Base-by-base conservation (phyloP, 1,140 invertebrate species). In the Sycobia sp. region DNA sequence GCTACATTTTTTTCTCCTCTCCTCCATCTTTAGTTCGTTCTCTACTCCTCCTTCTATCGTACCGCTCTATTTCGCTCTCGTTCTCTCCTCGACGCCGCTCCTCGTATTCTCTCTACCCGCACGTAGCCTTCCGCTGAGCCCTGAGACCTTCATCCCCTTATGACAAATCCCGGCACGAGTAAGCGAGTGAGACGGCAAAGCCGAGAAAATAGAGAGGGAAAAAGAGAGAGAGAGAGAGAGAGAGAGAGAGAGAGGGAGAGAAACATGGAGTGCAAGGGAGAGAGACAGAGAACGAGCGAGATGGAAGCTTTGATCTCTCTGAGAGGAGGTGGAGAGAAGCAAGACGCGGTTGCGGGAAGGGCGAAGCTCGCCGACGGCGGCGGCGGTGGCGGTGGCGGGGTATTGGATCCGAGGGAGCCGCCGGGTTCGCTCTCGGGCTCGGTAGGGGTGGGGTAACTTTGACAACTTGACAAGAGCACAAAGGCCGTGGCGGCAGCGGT, bases 401-500 rank as follows among this genome's bases (percentile, higher is more conserved):
- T 76, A 80, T 80, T 81, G 77, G 78, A 76, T 75, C 72, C 65
- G 63, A n/a, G n/a, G n/a, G 29, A 11, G 29, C 29, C 29, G 29
- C 29, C 29, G 29, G 62, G 69, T 16, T 69, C 47, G 43, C 34
- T 43, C 38, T 44, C 29, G n/a, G n/a, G n/a, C n/a, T n/a, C n/a
- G n/a, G n/a, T n/a, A n/a, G 16, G 68, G 72, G 74, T 73, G 74
- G 76, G 76, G 73, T 76, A 76, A 78, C 62, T 79, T 80, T 82
- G 80, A 82, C 79, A 81, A 78, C 70, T 81, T 81, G 78, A 81
- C 78, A 77, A 75, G 79, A 80, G 78, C 74, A 81, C 77, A 81
- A 80, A 80, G 77, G 75, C 68, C 70, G 69, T n/a, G n/a, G n/a
- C n/a, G n/a, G n/a, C 64, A 29, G 46, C 47, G 53, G 38, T 43